Evolutionary conservation across 2,888 invertebrate species (phyloP), one percentile per base, ranked within the genome.

Genomic region (Acanthosepion pharaonis): DNA sequence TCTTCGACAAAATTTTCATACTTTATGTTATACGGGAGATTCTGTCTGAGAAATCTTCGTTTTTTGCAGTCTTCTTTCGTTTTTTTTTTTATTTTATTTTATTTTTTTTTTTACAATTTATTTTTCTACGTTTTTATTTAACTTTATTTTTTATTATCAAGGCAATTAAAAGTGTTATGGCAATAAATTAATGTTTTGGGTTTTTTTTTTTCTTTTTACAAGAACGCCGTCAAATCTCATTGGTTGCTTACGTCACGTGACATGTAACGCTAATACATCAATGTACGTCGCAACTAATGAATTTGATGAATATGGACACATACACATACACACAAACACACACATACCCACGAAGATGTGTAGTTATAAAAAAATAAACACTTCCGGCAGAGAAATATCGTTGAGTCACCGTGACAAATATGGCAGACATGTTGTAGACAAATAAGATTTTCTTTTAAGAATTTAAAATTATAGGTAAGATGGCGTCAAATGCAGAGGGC

Each of bases 301-400:
- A 78, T n/a, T n/a, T 78, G 78, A n/a, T n/a, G 78, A n/a, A 78
- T 78, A 78, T n/a, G 11, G 11, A 9, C 15, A 11, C 78, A n/a
- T 11, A 78, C 11, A 78, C n/a, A 78, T 11, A n/a, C n/a, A 33
- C n/a, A n/a, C 64, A 28, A 9, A 28, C 64, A 25, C 25, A 64
- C 64, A 6, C 25, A 25, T 25, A 5, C 8, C 4, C 64, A 8
- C 25, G 25, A 8, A 25, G 5, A 78, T 78, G 15, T 33, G n/a
- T 18, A 78, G 11, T n/a, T 4, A 9, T 78, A 33, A n/a, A 78
- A 42, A 78, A 78, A 33, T 33, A 15, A 78, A 78, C 78, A 78
- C 78, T 78, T 78, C 78, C 78, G 78, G n/a, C n/a, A n/a, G 78
- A n/a, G 78, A 78, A n/a, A 78, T n/a, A 78, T 78, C 78, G 18